Percentiles rank a stretch among this genome's conserved stretches.
Evolutionary conservation across 1,140 invertebrate genomes (phyloP).

Genomic region (Riptortus pedestris): DNA sequence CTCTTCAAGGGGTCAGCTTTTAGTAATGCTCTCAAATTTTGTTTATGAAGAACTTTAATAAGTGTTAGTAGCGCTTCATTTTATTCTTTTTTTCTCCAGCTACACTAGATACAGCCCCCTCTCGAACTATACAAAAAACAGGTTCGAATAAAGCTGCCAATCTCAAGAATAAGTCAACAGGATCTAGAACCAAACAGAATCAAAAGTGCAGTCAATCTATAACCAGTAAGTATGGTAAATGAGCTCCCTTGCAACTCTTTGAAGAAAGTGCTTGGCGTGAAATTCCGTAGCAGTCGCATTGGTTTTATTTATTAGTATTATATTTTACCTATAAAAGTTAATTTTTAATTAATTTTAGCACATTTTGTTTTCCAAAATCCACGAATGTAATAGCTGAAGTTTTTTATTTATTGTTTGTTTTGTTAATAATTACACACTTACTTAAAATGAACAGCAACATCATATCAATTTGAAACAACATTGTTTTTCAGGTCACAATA

Average conservation of each 20-base stretch:
- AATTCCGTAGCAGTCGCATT: slow-evolving; percentile 24
- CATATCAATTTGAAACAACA: too few relatives aligned
- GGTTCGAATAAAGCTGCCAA: slow-evolving; percentile 28
- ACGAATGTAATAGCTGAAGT: too few relatives aligned
- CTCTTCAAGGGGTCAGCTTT: slow-evolving; percentile 12
- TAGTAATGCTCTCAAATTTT: slow-evolving; percentile 2
- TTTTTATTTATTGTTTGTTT: too few relatives aligned
- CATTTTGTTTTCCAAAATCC: too few relatives aligned
- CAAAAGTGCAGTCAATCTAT: slow-evolving; percentile 5
- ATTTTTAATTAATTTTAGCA: too few relatives aligned
- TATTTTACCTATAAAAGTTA: too few relatives aligned
- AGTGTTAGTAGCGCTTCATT: slow-evolving; percentile 30
- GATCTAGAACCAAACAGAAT: slow-evolving; percentile 9
- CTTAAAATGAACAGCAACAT: too few relatives aligned
- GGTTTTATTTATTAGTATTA: too few relatives aligned
- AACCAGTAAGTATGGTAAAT: slow-evolving; percentile 23
- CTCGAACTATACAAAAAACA: slow-evolving; percentile 42
- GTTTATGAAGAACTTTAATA: background rate
- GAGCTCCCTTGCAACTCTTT: slow-evolving; percentile 2
- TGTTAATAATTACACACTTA: too few relatives aligned
- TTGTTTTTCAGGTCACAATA: too few relatives aligned
- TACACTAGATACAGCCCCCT: slow-evolving; percentile 41
- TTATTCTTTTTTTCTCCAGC: slow-evolving; percentile 39
- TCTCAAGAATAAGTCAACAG: slow-evolving; percentile 32
- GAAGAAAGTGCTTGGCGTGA: slow-evolving; percentile 21